Base-by-base conservation (phyloP, 2,113 vertebrate species). In the Malurus alboscapulatus region DNA sequence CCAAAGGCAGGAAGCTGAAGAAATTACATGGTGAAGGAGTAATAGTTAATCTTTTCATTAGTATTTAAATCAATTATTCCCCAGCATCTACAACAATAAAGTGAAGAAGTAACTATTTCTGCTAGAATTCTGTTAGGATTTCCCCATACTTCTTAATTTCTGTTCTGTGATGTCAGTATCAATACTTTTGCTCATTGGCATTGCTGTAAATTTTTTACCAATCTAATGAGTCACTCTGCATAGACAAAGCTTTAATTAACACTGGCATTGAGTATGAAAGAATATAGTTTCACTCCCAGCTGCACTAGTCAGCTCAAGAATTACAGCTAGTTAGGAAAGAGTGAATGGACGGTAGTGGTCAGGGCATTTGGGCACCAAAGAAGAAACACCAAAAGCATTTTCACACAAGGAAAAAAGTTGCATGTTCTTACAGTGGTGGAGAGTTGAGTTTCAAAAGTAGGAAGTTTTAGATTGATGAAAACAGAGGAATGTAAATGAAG, bases 11-110 rank as follows among this genome's bases (percentile, higher is more conserved):
- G 92, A 91, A 90, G 20, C 80, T 88, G 79, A 87, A 83, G 79
- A 87, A 93, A 92, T 88, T 7, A 65, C 73, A 63, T 11, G 10
- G 47, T 66, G 76, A 96, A 96, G 57, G 54, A 51, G 62, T 90
- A 66, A 53, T 72, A 94, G 65, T 79, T 96, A 96, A 96, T 84
- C 16, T 97, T 81, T 66, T 78, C 95, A 84, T 84, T 94, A 92
- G 93, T 91, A 85, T 47, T 96, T 94, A 94, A 95, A 76, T 59
- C 85, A 92, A 93, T 95, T 79, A 89, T 66, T 53, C 51, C 38
- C 58, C 47, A 95, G 42, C 48, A 96, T 88, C 93, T 77, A 87
- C 47, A 92, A 30, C 78, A 94, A 73, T 63, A 94, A 94, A 68
- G 59, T 69, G 81, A 93, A 50, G 45, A 79, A 95, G 85, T 72